Base-by-base conservation (phyloP, 2,888 invertebrate species). In the Melieria crassipennis region DNA sequence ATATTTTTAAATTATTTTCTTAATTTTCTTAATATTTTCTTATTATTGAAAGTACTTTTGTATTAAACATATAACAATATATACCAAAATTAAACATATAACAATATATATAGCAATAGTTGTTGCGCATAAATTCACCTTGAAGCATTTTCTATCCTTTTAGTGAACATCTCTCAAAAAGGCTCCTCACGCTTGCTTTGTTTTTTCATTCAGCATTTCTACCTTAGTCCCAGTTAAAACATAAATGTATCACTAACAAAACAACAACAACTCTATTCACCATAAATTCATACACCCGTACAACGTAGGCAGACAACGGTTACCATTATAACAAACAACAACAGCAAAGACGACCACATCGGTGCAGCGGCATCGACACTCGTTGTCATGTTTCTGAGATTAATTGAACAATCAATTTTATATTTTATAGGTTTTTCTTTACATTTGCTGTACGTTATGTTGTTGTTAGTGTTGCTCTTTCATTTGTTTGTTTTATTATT, bases 321-420 rank as follows among this genome's bases (percentile, higher is more conserved):
- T 43, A 60, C 7, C n/a, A 30, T 30, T 30, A 67, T 43, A n/a
- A 60, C 7, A 60, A 30, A 43, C 43, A 10, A 47, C 6, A 45
- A 56, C 69, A 47, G 57, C 67, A 50, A 66, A 61, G 60, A 67
- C 65, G 71, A 67, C 66, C 56, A 67, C 69, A 68, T 57, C 11
- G 10, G 62, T 5, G 10, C 13, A n/a, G n/a, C 10, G n/a, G 48
- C 7, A 42, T 5, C 58, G 73, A 78, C 76, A 75, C 76, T 74
- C 77, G 78, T 78, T 84, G 84, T 84, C 83, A 83, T 80, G 81
- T 82, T 82, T 80, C 80, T 77, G 84, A 84, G 84, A 84, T 84
- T 84, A 84, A 84, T 84, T 84, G 84, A 84, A 83, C 84, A 83
- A 84, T 84, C 84, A 84, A 84, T 84, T 84, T 84, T 77, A 82